Conservation (phyloP, 2,113 vertebrate species). For the Rhinopomastus cyanomelas region DNA sequence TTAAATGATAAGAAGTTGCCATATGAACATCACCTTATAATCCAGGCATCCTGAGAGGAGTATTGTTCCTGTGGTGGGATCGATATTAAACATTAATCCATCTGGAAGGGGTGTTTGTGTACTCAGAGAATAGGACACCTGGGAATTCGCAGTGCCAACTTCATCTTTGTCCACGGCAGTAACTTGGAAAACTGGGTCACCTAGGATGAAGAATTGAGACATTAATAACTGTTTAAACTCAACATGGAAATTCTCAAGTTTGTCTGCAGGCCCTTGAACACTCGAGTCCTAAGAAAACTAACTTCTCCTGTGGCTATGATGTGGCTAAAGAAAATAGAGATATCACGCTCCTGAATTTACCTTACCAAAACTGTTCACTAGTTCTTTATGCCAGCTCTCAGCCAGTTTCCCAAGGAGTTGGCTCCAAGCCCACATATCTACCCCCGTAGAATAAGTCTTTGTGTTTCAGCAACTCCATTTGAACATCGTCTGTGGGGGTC, state of each 20-base stretch:
- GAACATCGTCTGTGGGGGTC: neutral
- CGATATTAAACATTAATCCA: constrained; percentile 10
- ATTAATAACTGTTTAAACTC: neutral
- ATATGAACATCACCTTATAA: constrained; percentile 72
- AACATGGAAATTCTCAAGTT: neutral
- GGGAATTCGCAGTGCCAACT: constrained; percentile 69
- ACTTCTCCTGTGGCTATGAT: neutral
- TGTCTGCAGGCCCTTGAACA: neutral
- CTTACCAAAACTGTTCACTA: neutral
- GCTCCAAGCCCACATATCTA: neutral
- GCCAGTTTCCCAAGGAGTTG: neutral
- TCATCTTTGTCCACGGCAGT: constrained; percentile 57
- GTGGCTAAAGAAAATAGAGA: neutral
- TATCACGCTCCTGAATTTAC: neutral
- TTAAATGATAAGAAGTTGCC: neutral
- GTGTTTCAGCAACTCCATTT: neutral
- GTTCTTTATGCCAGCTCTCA: neutral
- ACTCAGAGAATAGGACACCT: constrained; percentile 61
- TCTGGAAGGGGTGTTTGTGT: constrained; percentile 67
- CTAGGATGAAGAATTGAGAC: constrained; percentile 19
- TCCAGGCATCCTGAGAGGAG: constrained; percentile 74
- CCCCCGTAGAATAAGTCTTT: neutral
- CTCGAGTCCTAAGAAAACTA: neutral
- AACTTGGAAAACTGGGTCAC: constrained; percentile 51
- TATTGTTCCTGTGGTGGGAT: constrained; percentile 32